Base-by-base conservation (phyloP, 2,888 invertebrate species). In the Amphiduros pacificus region DNA sequence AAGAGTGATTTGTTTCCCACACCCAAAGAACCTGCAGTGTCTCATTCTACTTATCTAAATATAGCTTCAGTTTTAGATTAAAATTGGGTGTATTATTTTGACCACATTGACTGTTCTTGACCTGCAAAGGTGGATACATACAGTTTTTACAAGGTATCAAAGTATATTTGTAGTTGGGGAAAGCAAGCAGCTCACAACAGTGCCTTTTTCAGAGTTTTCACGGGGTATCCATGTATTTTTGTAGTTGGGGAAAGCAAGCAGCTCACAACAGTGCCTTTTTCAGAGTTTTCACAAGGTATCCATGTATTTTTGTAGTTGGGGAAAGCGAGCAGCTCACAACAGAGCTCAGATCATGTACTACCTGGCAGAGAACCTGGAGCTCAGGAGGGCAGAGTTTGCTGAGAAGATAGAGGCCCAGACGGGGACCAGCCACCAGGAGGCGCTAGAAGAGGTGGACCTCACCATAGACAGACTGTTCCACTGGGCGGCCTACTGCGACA, bases 401-500 rank as follows among this genome's bases (percentile, higher is more conserved):
- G 50, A 61, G 11, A 70, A 77, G 27, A 70, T 84, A 53, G 55
- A 62, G 22, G 63, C 67, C 40, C 73, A 80, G 71, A 82, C 80
- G 0, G 79, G 78, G 2, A 60, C 71, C 41, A 67, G 66, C 9
- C 11, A 72, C 36, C 74, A 71, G 6, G 73, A 74, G 6, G 72
- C 74, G 14, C 55, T 62, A 51, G 49, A 60, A 20, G 81, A 83
- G 62, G 77, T 84, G 4, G 74, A 79, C 50, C 63, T 72, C 28
- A 73, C 81, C 17, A 71, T 83, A n/a, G 71, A 78, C 61, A 70
- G 82, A 32, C 73, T 84, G 52, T 83, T 81, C 73, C 77, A 81
- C 72, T 84, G 83, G 83, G 83, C 82, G 6, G 79, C 81, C 3
- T 80, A 79, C 67, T 76, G 78, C 67, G 84, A 84, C 69, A 84